These are phyloP conservation scores for Florisuga fusca DNA, from an alignment of 2,797 vertebrate genomes.

Conservation along the genomic window DNA sequence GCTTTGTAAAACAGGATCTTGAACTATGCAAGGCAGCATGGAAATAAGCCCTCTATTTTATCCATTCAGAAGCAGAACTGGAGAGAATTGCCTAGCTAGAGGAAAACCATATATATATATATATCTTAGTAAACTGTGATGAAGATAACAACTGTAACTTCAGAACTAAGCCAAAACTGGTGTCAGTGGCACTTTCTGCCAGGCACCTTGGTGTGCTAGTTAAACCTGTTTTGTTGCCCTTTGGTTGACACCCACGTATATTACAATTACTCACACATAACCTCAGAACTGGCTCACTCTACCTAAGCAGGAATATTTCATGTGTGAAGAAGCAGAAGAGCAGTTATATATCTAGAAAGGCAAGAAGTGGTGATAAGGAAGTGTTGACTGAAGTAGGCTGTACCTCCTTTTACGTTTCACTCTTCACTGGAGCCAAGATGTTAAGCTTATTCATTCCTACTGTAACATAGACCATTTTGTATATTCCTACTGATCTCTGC, in stretches of 20 bases:
- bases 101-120: background rate
- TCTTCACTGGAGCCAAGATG: background rate
- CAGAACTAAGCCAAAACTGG: background rate
- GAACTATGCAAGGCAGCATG: background rate
- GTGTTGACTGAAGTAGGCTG: background rate
- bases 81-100: background rate
- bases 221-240: conserved; percentile 19
- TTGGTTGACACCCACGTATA: background rate
- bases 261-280: background rate
- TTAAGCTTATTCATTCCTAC: background rate
- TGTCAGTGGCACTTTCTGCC: background rate
- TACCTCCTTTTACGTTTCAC: background rate
- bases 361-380: background rate
- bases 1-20: background rate
- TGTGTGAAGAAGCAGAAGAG: background rate
- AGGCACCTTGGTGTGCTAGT: background rate
- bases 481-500: background rate
- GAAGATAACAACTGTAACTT: background rate
- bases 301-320: background rate
- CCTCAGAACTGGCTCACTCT: background rate
- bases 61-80: background rate
- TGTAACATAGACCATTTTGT: background rate
- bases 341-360: background rate
- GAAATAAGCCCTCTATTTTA: background rate
- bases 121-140: background rate